Evolutionary conservation across 2,113 vertebrate genomes (phyloP), one percentile per base, ranked within the genome.

Genomic region (Perca fluviatilis): DNA sequence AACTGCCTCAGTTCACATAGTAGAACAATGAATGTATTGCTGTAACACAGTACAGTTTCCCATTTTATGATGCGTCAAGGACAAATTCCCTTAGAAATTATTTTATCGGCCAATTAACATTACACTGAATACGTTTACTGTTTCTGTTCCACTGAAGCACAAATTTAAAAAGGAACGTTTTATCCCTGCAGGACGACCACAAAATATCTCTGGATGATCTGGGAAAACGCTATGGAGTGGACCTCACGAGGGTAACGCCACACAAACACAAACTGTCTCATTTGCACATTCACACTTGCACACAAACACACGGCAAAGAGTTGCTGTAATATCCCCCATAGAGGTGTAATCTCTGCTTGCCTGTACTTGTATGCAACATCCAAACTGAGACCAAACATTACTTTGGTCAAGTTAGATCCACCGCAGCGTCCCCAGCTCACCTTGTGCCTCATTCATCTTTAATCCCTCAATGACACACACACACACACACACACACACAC

Each of bases 131-230:
- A 36, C 50, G 25, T 68, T 65, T 7, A 21, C 49, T 30, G 60
- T 27, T 63, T 50, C 40, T 53, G 16, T 43, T 49, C 27, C 36
- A 21, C 10, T 25, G 19, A 65, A 58, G 47, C 49, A 33, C 18
- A 40, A 73, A 58, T 71, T 33, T 7, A 71, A 50, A 80, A 25
- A 5, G 0, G 1, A 30, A 10, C 2, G 4, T 75, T 87, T 68
- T 66, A 21, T 91, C 61, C 46, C 61, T 88, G 49, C 91, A 99
- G 98, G 97, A 99, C 6, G 97, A 99, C 82, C 97, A 98, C 92
- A 97, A 94, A 86, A 90, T 99, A 53, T 91, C 96, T 62, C 70
- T 96, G 84, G 97, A 97, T 27, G 98, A 99, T 79, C 61, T 98
- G 91, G 95, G 94, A 50, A 93, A 91, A 51, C 97, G 97, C 77